phyloP scores from a whole-genome alignment of 2,797 vertebrate genomes.

The Falco biarmicus region DNA sequence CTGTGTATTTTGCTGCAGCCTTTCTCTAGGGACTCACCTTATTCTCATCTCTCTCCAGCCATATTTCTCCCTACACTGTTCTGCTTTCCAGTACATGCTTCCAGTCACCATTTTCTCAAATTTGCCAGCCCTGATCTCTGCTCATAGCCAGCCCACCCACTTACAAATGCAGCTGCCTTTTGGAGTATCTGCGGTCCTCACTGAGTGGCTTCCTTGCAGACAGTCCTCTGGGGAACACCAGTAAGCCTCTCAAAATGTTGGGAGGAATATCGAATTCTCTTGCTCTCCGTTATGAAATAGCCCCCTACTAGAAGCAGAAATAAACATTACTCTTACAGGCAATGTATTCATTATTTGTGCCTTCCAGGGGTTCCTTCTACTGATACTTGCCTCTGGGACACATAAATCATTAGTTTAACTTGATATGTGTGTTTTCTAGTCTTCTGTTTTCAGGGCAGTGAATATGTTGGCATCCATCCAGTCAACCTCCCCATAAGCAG shows the following conservation, averaged over 20 bases:
- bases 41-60: not conserved
- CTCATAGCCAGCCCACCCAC: not conserved
- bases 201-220: not conserved
- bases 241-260: not conserved
- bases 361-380: slow-evolving; percentile 3
- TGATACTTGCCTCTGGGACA: slow-evolving; percentile 1
- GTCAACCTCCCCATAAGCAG: not conserved
- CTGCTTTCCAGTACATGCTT: not conserved
- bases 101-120: not conserved
- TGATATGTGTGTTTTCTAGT: not conserved
- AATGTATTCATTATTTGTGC: not conserved
- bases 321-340: slow-evolving; percentile 1
- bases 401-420: slow-evolving; percentile 8
- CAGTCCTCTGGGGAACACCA: not conserved
- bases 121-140: not conserved
- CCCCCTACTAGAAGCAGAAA: not conserved
- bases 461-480: not conserved
- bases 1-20: not conserved
- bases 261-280: not conserved
- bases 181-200: not conserved
- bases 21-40: not conserved
- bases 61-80: not conserved
- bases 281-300: not conserved
- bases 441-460: not conserved
- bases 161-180: not conserved